Percentiles rank a stretch among this genome's conserved stretches.
phyloP scores from a whole-genome alignment of 1,140 invertebrate species.

The Scaptodrosophila lebanonensis region DNA sequence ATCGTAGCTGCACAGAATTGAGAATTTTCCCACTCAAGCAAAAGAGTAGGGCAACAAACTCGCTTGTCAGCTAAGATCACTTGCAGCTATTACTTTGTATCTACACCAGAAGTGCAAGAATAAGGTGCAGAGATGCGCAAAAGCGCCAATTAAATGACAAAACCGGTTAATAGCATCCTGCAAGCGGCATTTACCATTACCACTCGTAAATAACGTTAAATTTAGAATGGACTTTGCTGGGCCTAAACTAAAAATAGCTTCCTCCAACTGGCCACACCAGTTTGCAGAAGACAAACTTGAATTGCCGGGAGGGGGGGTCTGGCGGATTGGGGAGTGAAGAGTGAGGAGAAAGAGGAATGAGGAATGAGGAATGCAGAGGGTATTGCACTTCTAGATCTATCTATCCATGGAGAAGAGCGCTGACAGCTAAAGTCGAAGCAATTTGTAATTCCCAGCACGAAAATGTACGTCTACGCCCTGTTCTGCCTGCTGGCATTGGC shows the following conservation, averaged over 20 bases:
- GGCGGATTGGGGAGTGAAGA: no score
- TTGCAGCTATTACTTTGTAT: constrained; percentile 52
- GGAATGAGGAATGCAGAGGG: no score
- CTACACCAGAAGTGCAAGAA: constrained; percentile 64
- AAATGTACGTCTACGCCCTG: constrained; percentile 59
- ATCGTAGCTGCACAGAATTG: no score
- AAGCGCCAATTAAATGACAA: constrained; percentile 63
- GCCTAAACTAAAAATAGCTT: constrained; percentile 49
- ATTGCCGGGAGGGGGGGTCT: no score
- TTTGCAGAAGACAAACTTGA: constrained; percentile 40
- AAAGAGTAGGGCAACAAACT: constrained; percentile 30
- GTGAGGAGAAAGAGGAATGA: no score
- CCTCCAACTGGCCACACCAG: constrained; percentile 37
- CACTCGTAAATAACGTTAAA: constrained; percentile 54
- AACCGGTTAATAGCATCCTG: constrained; percentile 69
- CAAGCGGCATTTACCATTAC: constrained; percentile 39
- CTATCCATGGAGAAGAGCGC: no score
- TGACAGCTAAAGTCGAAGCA: no score
- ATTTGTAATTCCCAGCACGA: no score
- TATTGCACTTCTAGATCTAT: no score
- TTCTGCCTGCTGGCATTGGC: constrained; percentile 51
- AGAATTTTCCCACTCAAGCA: constrained; percentile 27
- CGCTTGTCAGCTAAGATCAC: constrained; percentile 37
- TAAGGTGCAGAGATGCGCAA: constrained; percentile 20
- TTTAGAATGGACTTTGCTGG: constrained; percentile 70